These are phyloP conservation scores for Brassicogethes aeneus DNA, from an alignment of 2,888 invertebrate genomes.

Conservation along the genomic window DNA sequence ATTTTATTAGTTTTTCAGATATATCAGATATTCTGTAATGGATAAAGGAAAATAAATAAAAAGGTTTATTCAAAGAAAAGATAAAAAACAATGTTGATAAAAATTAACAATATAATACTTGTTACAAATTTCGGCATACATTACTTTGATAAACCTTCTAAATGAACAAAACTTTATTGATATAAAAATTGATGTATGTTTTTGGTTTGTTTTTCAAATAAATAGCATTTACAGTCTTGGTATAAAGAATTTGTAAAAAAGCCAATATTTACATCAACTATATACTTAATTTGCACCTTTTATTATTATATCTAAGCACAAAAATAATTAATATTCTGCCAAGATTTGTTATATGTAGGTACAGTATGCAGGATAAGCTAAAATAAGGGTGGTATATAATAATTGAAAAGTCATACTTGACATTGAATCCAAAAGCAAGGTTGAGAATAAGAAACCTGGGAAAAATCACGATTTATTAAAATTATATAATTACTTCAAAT, in stretches of 20 bases:
- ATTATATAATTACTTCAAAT: no score
- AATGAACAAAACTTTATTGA: background rate
- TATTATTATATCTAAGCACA: background rate
- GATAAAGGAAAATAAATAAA: background rate
- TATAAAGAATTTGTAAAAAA: slow-evolving; percentile 8
- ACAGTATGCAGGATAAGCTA: no score
- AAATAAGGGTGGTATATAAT: no score
- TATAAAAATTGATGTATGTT: background rate
- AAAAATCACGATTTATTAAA: no score
- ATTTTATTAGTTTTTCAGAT: slow-evolving; percentile 3
- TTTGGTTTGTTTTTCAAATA: background rate
- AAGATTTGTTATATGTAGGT: no score
- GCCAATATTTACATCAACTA: slow-evolving; percentile 1
- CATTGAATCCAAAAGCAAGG: background rate
- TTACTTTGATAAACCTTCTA: background rate
- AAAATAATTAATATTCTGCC: background rate
- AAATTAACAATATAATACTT: background rate
- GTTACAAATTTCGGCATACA: background rate
- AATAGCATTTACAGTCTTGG: slow-evolving; percentile 10
- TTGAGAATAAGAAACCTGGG: background rate
- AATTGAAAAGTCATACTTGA: background rate
- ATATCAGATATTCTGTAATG: slow-evolving; percentile 1
- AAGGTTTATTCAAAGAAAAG: background rate
- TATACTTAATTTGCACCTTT: background rate
- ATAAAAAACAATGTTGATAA: background rate